A percentile compares a stretch with the other conserved stretches of the same genome.
Conservation (phyloP, 2,113 vertebrate species). For the Platysternon megacephalum region DNA sequence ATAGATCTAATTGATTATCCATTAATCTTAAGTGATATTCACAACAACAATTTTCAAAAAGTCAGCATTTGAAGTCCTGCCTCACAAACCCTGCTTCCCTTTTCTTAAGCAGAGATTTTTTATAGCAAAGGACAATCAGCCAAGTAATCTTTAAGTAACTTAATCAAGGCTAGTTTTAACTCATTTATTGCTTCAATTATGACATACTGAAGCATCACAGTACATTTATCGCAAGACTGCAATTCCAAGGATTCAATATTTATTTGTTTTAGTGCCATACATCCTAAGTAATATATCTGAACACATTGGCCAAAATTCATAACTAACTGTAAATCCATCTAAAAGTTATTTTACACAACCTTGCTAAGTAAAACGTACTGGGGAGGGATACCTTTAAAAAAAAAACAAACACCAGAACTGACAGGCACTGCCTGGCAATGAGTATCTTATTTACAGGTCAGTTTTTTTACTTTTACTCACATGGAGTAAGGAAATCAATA, state of each 20-base stretch:
- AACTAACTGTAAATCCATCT: not conserved
- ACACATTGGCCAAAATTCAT: not conserved
- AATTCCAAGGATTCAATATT: not conserved
- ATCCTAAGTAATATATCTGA: not conserved
- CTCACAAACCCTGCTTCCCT: slow-evolving; percentile 17
- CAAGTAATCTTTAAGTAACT: slow-evolving; percentile 36
- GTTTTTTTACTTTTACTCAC: not conserved
- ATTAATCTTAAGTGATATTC: slow-evolving; percentile 62
- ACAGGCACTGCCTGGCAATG: not conserved
- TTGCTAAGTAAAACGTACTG: not conserved
- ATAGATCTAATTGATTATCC: slow-evolving; percentile 72
- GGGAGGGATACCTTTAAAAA: not conserved
- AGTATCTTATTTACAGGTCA: not conserved
- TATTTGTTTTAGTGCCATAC: not conserved
- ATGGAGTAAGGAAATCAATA: not conserved
- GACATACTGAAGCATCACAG: not conserved
- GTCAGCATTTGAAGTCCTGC: slow-evolving; percentile 51
- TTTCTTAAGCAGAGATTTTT: slow-evolving; percentile 56
- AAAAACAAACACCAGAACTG: not conserved
- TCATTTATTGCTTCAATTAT: not conserved
- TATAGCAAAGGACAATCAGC: slow-evolving; percentile 37
- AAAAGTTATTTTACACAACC: not conserved
- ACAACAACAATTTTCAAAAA: slow-evolving; percentile 50
- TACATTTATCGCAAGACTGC: not conserved
- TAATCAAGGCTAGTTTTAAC: slow-evolving; percentile 18